Evolutionary conservation across 2,888 invertebrate genomes (phyloP).

Genomic region (Limulus polyphemus): DNA sequence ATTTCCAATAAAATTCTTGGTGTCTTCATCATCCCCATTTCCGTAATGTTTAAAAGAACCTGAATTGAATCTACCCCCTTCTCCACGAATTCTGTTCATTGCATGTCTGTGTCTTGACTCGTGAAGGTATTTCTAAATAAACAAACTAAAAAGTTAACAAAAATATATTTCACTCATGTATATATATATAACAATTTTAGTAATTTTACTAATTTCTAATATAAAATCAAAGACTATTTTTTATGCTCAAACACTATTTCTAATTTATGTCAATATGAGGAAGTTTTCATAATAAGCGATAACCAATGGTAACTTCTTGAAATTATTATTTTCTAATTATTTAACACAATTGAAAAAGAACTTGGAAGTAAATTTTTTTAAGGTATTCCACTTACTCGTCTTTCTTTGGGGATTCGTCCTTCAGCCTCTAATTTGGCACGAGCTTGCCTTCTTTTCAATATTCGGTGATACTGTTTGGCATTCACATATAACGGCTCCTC

Average conservation of each 20-base stretch:
- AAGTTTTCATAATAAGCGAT: too few relatives aligned
- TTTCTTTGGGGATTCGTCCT: conserved; percentile 90
- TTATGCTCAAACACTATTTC: too few relatives aligned
- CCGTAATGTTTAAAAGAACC: conserved; percentile 34
- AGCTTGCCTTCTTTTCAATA: conserved; percentile 84
- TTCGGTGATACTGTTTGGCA: conserved; percentile 93
- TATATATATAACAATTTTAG: too few relatives aligned
- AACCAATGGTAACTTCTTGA: too few relatives aligned
- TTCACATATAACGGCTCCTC: conserved; percentile 97
- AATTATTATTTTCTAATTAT: too few relatives aligned
- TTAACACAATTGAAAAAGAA: too few relatives aligned
- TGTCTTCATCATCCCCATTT: neutral
- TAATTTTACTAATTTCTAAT: too few relatives aligned
- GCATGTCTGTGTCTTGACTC: conserved; percentile 94
- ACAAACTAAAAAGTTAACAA: conserved; percentile 10
- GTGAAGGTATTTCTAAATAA: conserved; percentile 84
- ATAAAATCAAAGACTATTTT: too few relatives aligned
- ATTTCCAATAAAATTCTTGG: too few relatives aligned
- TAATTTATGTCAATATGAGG: too few relatives aligned
- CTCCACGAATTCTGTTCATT: conserved; percentile 91
- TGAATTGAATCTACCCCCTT: conserved; percentile 89
- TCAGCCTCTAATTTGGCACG: conserved; percentile 86
- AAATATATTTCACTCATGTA: neutral
- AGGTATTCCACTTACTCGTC: conserved; percentile 52
- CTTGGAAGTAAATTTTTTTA: too few relatives aligned